These are phyloP conservation scores for Aselliscus stoliczkanus DNA, from an alignment of 2,797 vertebrate genomes.

Conservation along the genomic window DNA sequence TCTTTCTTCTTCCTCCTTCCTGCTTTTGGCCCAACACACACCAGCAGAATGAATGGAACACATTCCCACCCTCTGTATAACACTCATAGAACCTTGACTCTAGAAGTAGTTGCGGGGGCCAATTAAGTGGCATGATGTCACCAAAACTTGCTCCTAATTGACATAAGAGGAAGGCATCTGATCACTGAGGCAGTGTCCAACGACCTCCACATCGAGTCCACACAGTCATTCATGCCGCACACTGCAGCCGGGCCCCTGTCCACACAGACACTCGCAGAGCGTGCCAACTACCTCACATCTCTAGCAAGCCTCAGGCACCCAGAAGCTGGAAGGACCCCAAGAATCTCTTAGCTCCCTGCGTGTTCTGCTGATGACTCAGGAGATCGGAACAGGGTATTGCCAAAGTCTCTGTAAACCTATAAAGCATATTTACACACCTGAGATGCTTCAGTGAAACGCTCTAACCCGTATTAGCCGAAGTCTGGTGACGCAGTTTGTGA, in stretches of 20 bases:
- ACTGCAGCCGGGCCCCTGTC: not conserved
- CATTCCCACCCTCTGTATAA: not conserved
- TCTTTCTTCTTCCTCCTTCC: not conserved
- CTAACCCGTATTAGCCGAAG: not conserved
- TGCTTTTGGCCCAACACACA: not conserved
- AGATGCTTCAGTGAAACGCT: not conserved
- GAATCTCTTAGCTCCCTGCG: not conserved
- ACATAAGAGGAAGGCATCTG: not conserved
- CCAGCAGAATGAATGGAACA: not conserved
- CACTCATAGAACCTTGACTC: not conserved
- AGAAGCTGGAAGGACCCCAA: not conserved
- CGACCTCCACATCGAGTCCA: not conserved
- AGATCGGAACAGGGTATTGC: not conserved
- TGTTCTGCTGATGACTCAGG: not conserved
- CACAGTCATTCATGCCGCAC: not conserved
- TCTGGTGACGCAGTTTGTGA: not conserved
- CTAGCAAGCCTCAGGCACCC: not conserved
- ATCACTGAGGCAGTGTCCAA: not conserved
- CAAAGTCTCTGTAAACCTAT: not conserved
- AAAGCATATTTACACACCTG: not conserved
- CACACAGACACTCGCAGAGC: not conserved
- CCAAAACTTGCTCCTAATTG: not conserved
- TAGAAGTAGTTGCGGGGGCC: not conserved
- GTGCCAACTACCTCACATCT: not conserved
- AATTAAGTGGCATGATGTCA: not conserved